Evolutionary conservation across 2,888 invertebrate species (phyloP).

Genomic region (Aricia artaxerxes): DNA sequence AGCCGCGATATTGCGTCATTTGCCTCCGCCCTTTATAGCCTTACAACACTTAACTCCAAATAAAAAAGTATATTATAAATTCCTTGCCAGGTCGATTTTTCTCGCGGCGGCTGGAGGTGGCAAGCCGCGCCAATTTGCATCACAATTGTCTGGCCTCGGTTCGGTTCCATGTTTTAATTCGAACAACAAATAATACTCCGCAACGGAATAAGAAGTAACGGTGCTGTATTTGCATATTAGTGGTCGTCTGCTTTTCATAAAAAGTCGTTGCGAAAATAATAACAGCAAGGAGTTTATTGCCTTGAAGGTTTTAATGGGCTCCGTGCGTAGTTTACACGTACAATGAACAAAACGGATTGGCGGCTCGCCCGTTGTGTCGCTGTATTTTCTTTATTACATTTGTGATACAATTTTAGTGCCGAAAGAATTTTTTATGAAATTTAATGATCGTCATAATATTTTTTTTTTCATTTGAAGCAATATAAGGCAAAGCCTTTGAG

Average conservation of each 20-base stretch:
- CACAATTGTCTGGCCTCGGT: constrained; percentile 65
- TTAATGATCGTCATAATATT: neutral
- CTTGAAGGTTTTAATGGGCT: constrained; percentile 48
- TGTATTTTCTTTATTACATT: constrained; percentile 32
- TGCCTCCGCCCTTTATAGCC: constrained; percentile 67
- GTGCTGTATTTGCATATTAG: constrained; percentile 66
- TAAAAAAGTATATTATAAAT: constrained; percentile 74
- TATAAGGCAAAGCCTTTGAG: neutral
- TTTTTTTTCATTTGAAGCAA: neutral
- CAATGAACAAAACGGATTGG: constrained; percentile 41
- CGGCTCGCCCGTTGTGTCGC: constrained; percentile 36
- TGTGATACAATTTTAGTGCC: constrained; percentile 18
- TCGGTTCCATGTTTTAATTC: constrained; percentile 71
- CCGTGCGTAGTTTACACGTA: constrained; percentile 46
- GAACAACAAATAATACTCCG: constrained; percentile 72
- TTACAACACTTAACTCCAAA: constrained; percentile 69
- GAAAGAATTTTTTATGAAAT: neutral
- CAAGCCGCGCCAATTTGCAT: constrained; percentile 59
- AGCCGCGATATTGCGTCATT: constrained; percentile 67
- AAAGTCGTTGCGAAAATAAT: constrained; percentile 52
- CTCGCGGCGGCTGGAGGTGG: constrained; percentile 50
- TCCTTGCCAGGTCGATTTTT: constrained; percentile 52
- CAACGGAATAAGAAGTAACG: constrained; percentile 65
- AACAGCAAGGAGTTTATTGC: constrained; percentile 45
- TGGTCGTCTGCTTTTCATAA: constrained; percentile 55